Percentiles rank a stretch among this genome's conserved stretches.
phyloP scores from a whole-genome alignment of 1,140 invertebrate genomes.

The Tyrophagus putrescentiae region DNA sequence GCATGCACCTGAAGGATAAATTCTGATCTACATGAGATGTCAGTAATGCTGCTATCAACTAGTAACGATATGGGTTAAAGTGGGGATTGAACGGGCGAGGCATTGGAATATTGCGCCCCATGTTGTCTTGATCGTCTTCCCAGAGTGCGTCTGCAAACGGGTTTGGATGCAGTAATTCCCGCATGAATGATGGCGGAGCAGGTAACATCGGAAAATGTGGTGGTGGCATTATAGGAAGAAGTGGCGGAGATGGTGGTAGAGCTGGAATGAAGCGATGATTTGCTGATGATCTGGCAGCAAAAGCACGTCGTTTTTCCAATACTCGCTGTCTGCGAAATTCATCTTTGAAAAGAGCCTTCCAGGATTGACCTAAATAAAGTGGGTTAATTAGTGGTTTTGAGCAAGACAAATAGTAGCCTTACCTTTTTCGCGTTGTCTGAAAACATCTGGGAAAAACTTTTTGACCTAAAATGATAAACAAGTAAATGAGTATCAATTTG shows the following conservation, averaged over 20 bases:
- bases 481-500: too few species aligned
- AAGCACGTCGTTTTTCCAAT: not conserved
- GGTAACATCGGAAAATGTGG: constrained; percentile 1
- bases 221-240: not conserved
- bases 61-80: too few species aligned
- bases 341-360: constrained; percentile 3
- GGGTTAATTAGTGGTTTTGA: not conserved
- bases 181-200: not conserved
- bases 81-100: too few species aligned
- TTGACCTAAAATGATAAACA: too few species aligned
- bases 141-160: too few species aligned
- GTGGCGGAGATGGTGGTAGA: constrained; percentile 1
- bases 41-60: too few species aligned
- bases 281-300: not conserved
- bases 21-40: too few species aligned
- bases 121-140: too few species aligned
- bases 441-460: constrained; percentile 3
- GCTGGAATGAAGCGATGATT: not conserved
- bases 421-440: not conserved
- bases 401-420: constrained; percentile 1
- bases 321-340: constrained; percentile 1
- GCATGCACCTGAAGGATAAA: too few species aligned
- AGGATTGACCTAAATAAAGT: not conserved
- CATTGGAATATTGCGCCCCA: too few species aligned
- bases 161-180: not conserved